Base-by-base conservation (phyloP, 2,888 invertebrate genomes). In the Oasisia sp. region DNA sequence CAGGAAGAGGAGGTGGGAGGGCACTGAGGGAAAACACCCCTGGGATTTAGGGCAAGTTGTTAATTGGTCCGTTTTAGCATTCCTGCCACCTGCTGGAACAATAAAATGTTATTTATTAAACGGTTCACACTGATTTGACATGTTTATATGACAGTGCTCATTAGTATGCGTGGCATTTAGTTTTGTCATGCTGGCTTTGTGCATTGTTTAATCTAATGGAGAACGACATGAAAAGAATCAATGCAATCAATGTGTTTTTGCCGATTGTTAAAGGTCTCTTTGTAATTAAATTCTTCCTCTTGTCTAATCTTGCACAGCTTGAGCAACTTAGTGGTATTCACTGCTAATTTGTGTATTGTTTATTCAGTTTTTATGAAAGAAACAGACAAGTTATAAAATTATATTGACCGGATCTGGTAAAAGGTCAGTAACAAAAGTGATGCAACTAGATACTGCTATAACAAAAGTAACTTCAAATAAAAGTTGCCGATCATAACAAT, bases 51-150 rank as follows among this genome's bases (percentile, higher is more conserved):
- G 1, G 27, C 0, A 7, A 19, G 27, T 19, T 27, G n/a, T 74
- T 74, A 74, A 74, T 74, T n/a, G 74, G n/a, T 74, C 19, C 19
- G 14, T 74, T 74, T 74, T 74, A 27, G 74, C 74, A 74, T 19
- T 74, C n/a, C 7, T n/a, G 19, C 74, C 74, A 27, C 74, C 74
- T 74, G 74, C 74, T 74, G 19, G n/a, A 74, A 7, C 74, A 74
- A 27, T 74, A 74, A 74, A 74, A 74, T 74, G 74, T 74, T 74
- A 74, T 74, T 74, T 74, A 74, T 74, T 74, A 74, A 74, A 74
- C 27, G n/a, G 19, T 74, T 74, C 74, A 0, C 74, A 74, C 74
- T 74, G 74, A 74, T 74, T n/a, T 74, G 74, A 74, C 74, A 74
- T 74, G 74, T 74, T 74, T 74, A 74, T n/a, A 74, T 74, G 74